A percentile compares a stretch with the other conserved stretches of the same genome.
Evolutionary conservation across 2,888 invertebrate genomes (phyloP).

Genomic region (Litoditis marina): DNA sequence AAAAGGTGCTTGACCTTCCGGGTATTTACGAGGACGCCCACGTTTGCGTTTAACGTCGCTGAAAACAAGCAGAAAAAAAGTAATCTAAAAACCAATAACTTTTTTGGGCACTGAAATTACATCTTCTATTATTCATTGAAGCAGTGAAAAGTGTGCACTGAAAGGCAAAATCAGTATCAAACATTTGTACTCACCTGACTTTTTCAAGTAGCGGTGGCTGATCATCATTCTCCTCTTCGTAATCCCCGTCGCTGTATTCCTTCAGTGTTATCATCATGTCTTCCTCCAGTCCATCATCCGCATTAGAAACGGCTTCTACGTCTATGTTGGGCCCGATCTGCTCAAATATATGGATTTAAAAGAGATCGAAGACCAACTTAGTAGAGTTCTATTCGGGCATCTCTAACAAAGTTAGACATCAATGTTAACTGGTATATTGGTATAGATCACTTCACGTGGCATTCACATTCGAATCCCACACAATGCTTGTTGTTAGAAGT

Average conservation of each 20-base stretch:
- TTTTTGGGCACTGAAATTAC: neutral
- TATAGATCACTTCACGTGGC: no score
- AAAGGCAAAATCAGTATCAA: no score
- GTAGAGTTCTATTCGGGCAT: no score
- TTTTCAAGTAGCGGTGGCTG: constrained; percentile 12
- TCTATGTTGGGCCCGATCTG: constrained; percentile 7
- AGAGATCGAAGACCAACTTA: no score
- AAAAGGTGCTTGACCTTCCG: constrained; percentile 15
- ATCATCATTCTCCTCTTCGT: constrained; percentile 11
- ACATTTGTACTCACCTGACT: neutral
- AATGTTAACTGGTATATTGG: no score
- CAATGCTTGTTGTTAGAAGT: no score
- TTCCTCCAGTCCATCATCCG: constrained; percentile 6
- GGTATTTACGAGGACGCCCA: constrained; percentile 19
- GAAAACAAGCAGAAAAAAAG: neutral
- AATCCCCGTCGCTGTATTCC: neutral
- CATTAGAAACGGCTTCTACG: constrained; percentile 16
- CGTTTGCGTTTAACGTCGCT: constrained; percentile 14
- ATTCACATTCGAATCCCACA: no score
- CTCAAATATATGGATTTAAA: no score
- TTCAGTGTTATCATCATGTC: constrained; percentile 10
- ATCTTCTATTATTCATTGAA: neutral
- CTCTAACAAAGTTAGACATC: no score
- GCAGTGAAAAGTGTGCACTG: neutral
- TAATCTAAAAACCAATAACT: neutral